Evolutionary conservation across 2,113 vertebrate genomes (phyloP).

Genomic region (Cyprinodon brontotheroides): DNA sequence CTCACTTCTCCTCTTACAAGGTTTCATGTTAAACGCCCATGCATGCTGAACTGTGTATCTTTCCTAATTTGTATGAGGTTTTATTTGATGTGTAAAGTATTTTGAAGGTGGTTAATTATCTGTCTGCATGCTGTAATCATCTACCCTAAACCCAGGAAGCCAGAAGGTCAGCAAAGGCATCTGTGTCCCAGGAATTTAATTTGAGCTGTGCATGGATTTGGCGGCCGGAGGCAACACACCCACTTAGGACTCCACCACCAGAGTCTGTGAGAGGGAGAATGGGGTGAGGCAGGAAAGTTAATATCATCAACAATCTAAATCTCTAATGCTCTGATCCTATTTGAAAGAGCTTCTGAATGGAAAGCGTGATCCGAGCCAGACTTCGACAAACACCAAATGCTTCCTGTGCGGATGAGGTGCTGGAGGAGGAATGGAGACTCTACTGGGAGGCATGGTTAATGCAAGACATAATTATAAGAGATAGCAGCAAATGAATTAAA

Average conservation of each 20-base stretch:
- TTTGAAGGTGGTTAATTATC: constrained; percentile 65
- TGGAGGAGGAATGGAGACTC: constrained; percentile 37
- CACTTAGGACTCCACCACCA: constrained; percentile 43
- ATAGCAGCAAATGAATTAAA: constrained; percentile 64
- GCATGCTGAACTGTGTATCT: constrained; percentile 7
- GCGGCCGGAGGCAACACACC: constrained; percentile 52
- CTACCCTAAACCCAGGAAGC: constrained; percentile 51
- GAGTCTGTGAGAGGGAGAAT: constrained; percentile 33
- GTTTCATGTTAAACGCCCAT: not conserved
- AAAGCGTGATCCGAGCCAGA: constrained; percentile 31
- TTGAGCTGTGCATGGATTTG: constrained; percentile 40
- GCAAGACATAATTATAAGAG: constrained; percentile 65
- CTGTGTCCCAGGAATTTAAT: constrained; percentile 62
- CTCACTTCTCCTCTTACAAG: not conserved
- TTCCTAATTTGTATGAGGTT: constrained; percentile 34
- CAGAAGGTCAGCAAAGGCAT: constrained; percentile 67
- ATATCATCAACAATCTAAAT: constrained; percentile 74
- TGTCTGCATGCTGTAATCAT: constrained; percentile 44
- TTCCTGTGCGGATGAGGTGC: constrained; percentile 44
- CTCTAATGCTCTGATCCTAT: constrained; percentile 80
- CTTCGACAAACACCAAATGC: constrained; percentile 58
- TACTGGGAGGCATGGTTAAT: constrained; percentile 58
- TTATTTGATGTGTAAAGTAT: constrained; percentile 22
- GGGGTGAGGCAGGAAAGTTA: constrained; percentile 60
- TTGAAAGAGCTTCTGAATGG: constrained; percentile 55